These are phyloP conservation scores for Lepidotrigona ventralis DNA, from an alignment of 1,140 invertebrate species.

Conservation along the genomic window DNA sequence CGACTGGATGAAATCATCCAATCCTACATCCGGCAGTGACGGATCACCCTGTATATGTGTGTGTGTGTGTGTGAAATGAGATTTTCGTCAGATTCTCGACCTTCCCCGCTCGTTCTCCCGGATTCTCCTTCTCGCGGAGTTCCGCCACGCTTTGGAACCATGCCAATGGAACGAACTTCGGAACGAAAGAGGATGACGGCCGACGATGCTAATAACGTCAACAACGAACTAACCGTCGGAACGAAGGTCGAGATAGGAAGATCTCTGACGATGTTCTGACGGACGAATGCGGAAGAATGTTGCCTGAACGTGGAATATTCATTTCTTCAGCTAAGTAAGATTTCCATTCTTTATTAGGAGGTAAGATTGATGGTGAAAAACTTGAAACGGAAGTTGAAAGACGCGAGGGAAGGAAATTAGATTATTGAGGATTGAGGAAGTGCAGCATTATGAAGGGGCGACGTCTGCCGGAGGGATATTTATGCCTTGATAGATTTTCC, in stretches of 20 bases:
- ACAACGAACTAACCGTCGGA: neutral
- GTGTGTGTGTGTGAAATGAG: constrained; percentile 10
- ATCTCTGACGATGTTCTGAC: too few relatives aligned
- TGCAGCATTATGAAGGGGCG: neutral
- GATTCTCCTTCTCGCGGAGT: neutral
- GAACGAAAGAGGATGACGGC: constrained; percentile 33
- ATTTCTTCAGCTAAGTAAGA: too few relatives aligned
- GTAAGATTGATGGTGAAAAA: too few relatives aligned
- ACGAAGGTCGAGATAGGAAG: too few relatives aligned
- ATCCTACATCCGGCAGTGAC: neutral
- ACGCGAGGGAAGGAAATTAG: neutral
- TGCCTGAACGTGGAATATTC: too few relatives aligned
- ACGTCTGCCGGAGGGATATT: neutral
- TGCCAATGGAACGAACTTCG: constrained; percentile 66
- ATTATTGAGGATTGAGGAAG: too few relatives aligned
- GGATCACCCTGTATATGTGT: neutral
- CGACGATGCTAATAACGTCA: constrained; percentile 51
- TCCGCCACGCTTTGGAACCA: constrained; percentile 49
- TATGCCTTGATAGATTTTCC: neutral
- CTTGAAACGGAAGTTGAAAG: constrained; percentile 13
- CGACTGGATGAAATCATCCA: constrained; percentile 8
- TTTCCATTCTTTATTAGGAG: too few relatives aligned
- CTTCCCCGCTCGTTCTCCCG: neutral
- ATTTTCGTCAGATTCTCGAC: constrained; percentile 17
- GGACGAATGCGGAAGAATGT: too few relatives aligned